phyloP scores from a whole-genome alignment of 2,797 vertebrate genomes.

The Merluccius polli region DNA sequence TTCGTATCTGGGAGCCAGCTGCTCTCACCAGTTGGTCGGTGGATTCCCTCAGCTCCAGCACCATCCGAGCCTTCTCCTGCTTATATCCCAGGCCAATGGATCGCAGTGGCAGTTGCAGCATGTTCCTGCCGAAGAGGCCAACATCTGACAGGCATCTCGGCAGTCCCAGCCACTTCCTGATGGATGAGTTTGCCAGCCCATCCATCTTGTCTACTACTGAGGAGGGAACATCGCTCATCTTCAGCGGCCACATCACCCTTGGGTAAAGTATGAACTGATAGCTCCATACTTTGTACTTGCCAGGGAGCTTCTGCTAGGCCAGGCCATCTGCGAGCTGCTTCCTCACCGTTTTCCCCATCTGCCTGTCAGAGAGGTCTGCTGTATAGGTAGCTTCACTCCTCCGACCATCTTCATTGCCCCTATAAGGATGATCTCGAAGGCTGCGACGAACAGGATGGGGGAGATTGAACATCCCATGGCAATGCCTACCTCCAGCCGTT shows the following conservation, averaged over 20 bases:
- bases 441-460: too few species aligned
- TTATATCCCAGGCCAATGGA: constrained; percentile 10
- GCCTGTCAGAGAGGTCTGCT: constrained; percentile 16
- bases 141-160: background rate
- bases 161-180: too few species aligned
- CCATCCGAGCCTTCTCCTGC: constrained; percentile 8
- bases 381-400: constrained; percentile 8
- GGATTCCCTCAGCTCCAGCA: constrained; percentile 8
- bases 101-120: background rate
- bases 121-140: constrained; percentile 8
- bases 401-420: constrained; percentile 7
- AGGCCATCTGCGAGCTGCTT: constrained; percentile 16
- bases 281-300: constrained; percentile 20
- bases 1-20: background rate
- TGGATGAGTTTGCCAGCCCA: too few species aligned
- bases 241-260: too few species aligned
- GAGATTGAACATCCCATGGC: too few species aligned
- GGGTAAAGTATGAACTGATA: constrained; percentile 18
- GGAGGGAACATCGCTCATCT: too few species aligned
- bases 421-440: constrained; percentile 7
- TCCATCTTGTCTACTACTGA: too few species aligned
- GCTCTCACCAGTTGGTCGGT: background rate
- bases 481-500: too few species aligned
- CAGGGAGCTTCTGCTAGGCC: background rate
- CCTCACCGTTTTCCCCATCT: constrained; percentile 2